Base-by-base conservation (phyloP, 1,140 invertebrate genomes). In the Probaryconus sp. region DNA sequence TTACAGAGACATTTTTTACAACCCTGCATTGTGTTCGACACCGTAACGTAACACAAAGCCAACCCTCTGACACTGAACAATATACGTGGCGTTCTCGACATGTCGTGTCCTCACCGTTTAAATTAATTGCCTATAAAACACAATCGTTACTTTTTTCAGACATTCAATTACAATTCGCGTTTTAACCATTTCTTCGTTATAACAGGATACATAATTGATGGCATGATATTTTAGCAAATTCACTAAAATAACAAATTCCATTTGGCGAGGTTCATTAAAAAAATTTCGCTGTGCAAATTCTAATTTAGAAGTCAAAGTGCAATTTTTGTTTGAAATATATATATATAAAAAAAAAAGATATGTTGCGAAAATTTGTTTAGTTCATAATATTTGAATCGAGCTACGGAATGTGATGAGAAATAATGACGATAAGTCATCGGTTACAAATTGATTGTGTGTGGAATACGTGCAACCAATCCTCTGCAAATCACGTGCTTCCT, bases 91-190 rank as follows among this genome's bases (percentile, higher is more conserved):
- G 35, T 60, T 55, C 48, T 50, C 63, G 69, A 53, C 76, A 68
- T 38, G 69, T 80, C 76, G 70, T 40, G 65, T 81, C 72, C 69
- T 65, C 60, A 58, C 69, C 56, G 67, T 20, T 74, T 50, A 73
- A 81, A 82, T 81, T 80, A 82, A 82, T 82, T 79, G 81, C 75
- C 79, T 75, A 77, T 81, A 79, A 81, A 82, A 81, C 69, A 73
- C 79, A 78, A 77, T 70, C 69, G 77, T 79, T 79, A 79, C 80
- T 82, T 81, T 81, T 81, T 79, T 56, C 68, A 60, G 47, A 75
- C 58, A 75, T 81, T 78, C 76, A 80, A 81, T 81, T 81, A 76
- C 65, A 53, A 24, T 20, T 43, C 38, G 31, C 38, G 20, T 58
- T 72, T 58, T 45, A 40, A 35, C 33, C 35, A 21, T 42, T 56